Conservation (phyloP, 2,113 vertebrate species). For the Rynchops niger region DNA sequence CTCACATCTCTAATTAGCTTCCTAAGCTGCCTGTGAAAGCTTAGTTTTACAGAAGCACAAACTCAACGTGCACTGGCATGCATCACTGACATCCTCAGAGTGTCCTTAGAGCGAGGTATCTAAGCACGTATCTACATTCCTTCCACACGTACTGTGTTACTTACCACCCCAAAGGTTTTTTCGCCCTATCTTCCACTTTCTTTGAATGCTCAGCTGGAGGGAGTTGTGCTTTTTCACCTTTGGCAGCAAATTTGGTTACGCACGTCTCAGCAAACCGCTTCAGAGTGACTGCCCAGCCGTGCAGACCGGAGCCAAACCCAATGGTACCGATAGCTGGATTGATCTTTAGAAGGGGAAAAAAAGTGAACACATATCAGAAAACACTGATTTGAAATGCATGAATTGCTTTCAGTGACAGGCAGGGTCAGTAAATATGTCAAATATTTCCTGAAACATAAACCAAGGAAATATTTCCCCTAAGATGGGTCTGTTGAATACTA, state of each 20-base stretch:
- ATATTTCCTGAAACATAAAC: neutral
- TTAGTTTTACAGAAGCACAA: neutral
- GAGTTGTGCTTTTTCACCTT: conserved; percentile 57
- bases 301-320: conserved; percentile 63
- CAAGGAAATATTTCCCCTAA: neutral
- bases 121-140: neutral
- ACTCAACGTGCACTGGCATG: neutral
- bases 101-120: neutral
- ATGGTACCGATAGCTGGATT: conserved; percentile 53
- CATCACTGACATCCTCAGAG: neutral
- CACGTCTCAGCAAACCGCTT: conserved; percentile 72
- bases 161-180: conserved; percentile 57
- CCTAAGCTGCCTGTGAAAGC: neutral
- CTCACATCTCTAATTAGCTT: neutral
- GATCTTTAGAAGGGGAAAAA: neutral
- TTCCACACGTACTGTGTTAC: neutral
- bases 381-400: neutral
- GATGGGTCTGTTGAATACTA: neutral
- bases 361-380: neutral
- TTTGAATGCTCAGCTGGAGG: neutral
- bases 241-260: conserved; percentile 59
- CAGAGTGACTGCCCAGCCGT: conserved; percentile 67
- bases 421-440: neutral
- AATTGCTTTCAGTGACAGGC: neutral
- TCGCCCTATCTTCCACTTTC: conserved; percentile 48